Evolutionary conservation across 2,113 vertebrate species (phyloP).

Genomic region (Callorhinus ursinus): DNA sequence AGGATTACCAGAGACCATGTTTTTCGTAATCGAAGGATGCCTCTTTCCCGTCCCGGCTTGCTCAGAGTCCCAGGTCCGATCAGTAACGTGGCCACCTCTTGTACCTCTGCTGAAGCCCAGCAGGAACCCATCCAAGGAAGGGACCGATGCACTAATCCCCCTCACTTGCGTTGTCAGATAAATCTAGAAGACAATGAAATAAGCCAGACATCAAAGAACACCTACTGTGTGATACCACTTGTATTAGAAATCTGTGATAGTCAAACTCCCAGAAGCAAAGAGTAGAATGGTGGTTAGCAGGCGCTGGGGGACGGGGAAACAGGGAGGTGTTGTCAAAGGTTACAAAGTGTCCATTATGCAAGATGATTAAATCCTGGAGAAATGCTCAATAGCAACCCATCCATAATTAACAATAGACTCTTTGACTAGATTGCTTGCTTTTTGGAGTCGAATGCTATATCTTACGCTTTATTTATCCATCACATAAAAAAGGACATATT

Average conservation of each 20-base stretch:
- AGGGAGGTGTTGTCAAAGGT: neutral
- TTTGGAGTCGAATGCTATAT: neutral
- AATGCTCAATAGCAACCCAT: neutral
- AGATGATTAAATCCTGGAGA: neutral
- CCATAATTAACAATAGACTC: neutral
- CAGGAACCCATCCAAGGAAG: neutral
- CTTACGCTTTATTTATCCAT: neutral
- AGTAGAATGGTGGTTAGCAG: neutral
- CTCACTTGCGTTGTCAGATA: neutral
- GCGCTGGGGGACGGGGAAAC: neutral
- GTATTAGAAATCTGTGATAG: neutral
- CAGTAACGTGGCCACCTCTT: neutral
- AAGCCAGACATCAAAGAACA: neutral
- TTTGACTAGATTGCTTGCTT: neutral
- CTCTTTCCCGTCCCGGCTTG: neutral
- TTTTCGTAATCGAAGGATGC: neutral
- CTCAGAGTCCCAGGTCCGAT: neutral
- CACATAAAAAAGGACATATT: too few relatives aligned
- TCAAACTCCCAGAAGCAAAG: too few relatives aligned
- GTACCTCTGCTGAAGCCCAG: neutral
- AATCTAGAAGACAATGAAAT: neutral
- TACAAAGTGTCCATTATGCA: neutral
- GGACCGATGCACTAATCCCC: rapidly evolving
- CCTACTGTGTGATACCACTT: neutral
- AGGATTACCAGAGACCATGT: neutral